Base-by-base conservation (phyloP, 1,140 invertebrate species). In the Harpegnathos saltator region DNA sequence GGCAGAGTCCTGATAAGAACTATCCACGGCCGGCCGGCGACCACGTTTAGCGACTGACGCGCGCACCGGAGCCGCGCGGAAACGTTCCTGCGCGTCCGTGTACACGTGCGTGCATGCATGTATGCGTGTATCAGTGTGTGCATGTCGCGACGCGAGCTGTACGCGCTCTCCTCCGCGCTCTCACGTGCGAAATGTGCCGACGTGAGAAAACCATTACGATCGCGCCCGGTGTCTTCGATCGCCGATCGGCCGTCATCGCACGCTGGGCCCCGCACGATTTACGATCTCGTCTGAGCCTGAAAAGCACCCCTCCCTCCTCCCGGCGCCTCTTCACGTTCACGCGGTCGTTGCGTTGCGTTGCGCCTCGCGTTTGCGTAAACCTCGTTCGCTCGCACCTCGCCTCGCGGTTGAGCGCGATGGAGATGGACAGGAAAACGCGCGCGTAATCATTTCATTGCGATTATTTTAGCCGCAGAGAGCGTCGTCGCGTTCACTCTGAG, bases 1-100 rank as follows among this genome's bases (percentile, higher is more conserved):
- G 54, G 33, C 19, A 26, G n/a, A 7, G 48, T 50, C n/a, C 81
- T 56, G 86, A 86, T 86, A 87, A 86, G 84, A 71, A 38, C 61
- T 84, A 83, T 65, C 52, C 80, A 29, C 33, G 65, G 17, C 58
- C 33, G 65, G 17, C 58, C 59, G 71, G 71, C 81, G 71, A 59
- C 66, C 44, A 48, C 22, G 44, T 38, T 61, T 54, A 24, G 63
- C 11, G 38, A 9, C 44, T 38, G 38, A 72, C 38, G 48, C 78
- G 52, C 48, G 58, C 38, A 61, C n/a, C 52, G 58, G 50, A 82
- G 38, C 14, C 44, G 44, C 68, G 78, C 68, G 78, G 68, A 82
- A 82, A 73, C 29, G 44, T n/a, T n/a, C n/a, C n/a, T n/a, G n/a
- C n/a, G n/a, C n/a, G n/a, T n/a, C n/a, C n/a, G n/a, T n/a, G n/a